These are phyloP conservation scores for Neopipo cinnamomea DNA, from an alignment of 2,113 vertebrate genomes.

Conservation along the genomic window DNA sequence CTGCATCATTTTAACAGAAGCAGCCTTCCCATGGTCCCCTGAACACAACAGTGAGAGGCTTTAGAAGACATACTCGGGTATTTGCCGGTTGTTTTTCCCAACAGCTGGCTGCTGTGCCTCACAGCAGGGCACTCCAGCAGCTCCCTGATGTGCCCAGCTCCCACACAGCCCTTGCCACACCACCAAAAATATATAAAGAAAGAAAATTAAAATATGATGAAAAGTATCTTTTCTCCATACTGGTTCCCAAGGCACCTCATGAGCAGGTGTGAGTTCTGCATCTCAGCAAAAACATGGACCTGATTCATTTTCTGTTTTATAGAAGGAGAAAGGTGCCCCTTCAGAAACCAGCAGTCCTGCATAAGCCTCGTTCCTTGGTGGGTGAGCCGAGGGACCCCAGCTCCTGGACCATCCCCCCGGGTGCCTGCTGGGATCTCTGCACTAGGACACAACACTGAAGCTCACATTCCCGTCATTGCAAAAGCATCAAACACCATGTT, in stretches of 20 bases:
- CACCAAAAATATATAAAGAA: neutral
- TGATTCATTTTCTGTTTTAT: neutral
- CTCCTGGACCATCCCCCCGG: neutral
- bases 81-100: neutral
- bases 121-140: neutral
- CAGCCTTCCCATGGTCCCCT: neutral
- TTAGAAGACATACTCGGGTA: neutral
- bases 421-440: neutral
- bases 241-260: neutral
- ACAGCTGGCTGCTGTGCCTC: neutral
- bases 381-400: fast-evolving
- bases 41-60: neutral
- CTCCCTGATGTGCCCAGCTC: fast-evolving
- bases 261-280: neutral
- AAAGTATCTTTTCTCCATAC: neutral
- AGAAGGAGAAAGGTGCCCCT: neutral
- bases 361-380: fast-evolving
- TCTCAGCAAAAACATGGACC: neutral
- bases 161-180: neutral
- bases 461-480: fast-evolving
- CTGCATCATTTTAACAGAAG: neutral
- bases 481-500: neutral
- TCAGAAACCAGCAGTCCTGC: neutral
- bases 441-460: fast-evolving
- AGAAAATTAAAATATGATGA: neutral